Conservation (phyloP, 1,140 invertebrate genomes). For the Cheumatopsyche charites region DNA sequence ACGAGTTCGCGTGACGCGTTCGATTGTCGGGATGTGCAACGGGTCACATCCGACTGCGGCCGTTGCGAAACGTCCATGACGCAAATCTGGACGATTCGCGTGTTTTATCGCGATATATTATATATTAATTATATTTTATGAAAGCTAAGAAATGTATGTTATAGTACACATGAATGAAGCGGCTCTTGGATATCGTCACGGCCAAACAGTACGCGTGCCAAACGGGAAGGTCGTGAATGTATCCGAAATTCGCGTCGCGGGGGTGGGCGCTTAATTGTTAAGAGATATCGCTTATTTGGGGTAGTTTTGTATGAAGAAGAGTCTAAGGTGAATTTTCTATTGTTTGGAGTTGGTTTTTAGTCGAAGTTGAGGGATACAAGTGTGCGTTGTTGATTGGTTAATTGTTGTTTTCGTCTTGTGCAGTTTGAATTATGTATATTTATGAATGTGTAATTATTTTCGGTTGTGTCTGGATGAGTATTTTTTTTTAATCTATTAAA, state of each 20-base stretch:
- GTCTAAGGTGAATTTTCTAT: neutral
- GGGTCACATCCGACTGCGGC: neutral
- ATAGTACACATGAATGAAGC: constrained; percentile 12
- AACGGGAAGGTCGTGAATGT: constrained; percentile 9
- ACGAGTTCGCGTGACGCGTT: neutral
- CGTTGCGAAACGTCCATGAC: constrained; percentile 5
- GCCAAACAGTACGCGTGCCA: neutral
- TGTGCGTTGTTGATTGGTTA: no score
- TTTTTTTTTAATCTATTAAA: no score
- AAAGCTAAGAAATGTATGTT: no score
- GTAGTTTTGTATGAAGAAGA: neutral
- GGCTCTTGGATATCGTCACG: constrained; percentile 3
- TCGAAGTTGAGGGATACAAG: no score
- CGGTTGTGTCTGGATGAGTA: no score
- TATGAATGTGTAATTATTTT: no score
- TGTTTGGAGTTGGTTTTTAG: neutral
- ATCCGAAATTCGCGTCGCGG: neutral
- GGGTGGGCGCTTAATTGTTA: neutral
- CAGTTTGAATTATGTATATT: no score
- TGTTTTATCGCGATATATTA: no score
- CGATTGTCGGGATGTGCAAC: neutral
- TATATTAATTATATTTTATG: no score
- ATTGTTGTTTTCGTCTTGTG: no score
- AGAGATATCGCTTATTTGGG: no score
- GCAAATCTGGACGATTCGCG: constrained; percentile 12